Conservation (phyloP, 2,888 invertebrate genomes). For the Hartigia nigra region DNA sequence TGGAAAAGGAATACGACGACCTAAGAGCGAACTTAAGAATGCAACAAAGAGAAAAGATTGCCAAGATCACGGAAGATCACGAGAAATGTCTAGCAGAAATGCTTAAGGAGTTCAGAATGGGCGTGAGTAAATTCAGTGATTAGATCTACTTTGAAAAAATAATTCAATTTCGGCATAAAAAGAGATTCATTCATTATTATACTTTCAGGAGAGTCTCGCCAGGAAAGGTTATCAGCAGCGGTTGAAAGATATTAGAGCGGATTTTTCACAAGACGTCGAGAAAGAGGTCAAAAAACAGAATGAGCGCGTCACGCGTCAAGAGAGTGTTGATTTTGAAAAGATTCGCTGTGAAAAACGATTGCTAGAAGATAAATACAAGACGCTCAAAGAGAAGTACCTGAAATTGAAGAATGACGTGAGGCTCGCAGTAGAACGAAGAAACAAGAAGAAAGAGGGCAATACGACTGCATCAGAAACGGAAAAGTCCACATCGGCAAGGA, state of each 20-base stretch:
- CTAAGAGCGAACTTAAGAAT: constrained; percentile 49
- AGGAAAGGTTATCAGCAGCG: constrained; percentile 77
- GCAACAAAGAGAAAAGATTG: constrained; percentile 57
- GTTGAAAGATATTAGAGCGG: constrained; percentile 73
- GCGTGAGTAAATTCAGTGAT: constrained; percentile 66
- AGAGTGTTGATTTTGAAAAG: constrained; percentile 70
- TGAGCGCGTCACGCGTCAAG: constrained; percentile 52
- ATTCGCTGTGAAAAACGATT: constrained; percentile 77
- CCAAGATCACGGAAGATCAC: constrained; percentile 63
- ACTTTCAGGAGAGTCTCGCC: constrained; percentile 74
- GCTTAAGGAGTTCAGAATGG: constrained; percentile 71
- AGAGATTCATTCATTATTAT: neutral
- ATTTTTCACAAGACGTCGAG: constrained; percentile 71
- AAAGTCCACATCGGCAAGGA: constrained; percentile 74
- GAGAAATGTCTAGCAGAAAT: constrained; percentile 60
- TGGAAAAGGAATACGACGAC: constrained; percentile 62
- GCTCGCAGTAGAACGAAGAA: constrained; percentile 80
- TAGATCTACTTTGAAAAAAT: neutral
- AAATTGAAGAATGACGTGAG: constrained; percentile 84
- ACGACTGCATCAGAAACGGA: constrained; percentile 85
- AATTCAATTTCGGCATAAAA: neutral
- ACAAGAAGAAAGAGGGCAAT: constrained; percentile 68
- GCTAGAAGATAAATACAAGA: constrained; percentile 82
- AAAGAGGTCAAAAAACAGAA: constrained; percentile 63
- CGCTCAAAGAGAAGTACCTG: constrained; percentile 84